Conservation (phyloP, 2,888 invertebrate genomes). For the Ormia ochracea region DNA sequence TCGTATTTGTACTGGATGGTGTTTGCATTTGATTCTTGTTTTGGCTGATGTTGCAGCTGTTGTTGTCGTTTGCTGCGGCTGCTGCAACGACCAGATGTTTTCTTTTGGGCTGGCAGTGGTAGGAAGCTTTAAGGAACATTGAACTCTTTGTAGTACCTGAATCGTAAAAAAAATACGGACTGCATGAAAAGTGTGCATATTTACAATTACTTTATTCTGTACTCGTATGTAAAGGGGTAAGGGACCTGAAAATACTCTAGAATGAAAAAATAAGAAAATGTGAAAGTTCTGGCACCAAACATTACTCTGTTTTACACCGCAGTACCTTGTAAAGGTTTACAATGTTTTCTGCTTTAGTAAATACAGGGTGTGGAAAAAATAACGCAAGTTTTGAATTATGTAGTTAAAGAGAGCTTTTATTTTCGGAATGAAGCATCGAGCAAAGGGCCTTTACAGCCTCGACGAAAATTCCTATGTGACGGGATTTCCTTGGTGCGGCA, state of each 20-base stretch:
- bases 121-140: conserved; percentile 58
- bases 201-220: neutral
- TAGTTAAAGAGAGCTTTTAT: no score
- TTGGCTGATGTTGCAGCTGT: conserved; percentile 28
- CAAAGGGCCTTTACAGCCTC: no score
- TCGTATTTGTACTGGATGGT: neutral
- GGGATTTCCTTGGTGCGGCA: no score
- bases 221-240: conserved; percentile 22
- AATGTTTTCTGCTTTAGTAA: neutral
- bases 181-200: neutral
- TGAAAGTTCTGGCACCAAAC: conserved; percentile 19
- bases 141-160: conserved; percentile 55
- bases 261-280: conserved; percentile 9
- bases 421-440: no score
- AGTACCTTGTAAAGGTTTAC: conserved; percentile 8
- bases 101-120: conserved; percentile 33
- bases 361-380: no score
- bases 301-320: conserved; percentile 18
- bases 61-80: conserved; percentile 34
- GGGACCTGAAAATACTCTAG: neutral
- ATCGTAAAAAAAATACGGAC: conserved; percentile 32
- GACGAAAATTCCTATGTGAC: no score
- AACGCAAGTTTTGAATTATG: no score
- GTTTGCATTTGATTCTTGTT: conserved; percentile 21
- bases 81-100: conserved; percentile 46